Conservation (phyloP, 2,888 invertebrate species). For the Cephus runcator region DNA sequence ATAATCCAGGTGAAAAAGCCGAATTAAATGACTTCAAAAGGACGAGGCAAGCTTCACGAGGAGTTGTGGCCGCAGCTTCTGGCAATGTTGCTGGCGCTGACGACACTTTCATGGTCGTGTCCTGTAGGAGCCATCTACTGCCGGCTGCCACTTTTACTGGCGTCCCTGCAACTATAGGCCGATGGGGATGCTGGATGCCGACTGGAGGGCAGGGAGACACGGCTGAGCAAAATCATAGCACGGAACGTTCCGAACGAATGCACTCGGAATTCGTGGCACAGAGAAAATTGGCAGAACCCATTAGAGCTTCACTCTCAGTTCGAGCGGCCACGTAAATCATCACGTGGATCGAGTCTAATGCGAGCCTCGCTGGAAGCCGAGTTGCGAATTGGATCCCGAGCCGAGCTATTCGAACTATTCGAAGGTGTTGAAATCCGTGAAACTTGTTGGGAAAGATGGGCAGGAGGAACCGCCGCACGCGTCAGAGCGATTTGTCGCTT, state of each 20-base stretch:
- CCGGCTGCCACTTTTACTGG: not conserved
- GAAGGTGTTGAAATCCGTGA: not conserved
- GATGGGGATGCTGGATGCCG: not conserved
- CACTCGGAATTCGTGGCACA: not conserved
- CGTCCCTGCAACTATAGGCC: not conserved
- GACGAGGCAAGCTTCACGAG: not conserved
- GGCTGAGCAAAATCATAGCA: not conserved
- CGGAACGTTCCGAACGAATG: not conserved
- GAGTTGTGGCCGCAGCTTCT: not conserved
- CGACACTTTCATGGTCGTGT: not conserved
- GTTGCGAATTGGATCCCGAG: not conserved
- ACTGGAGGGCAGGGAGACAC: not conserved
- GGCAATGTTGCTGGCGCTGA: not conserved
- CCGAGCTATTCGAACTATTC: not conserved
- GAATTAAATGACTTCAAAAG: slow-evolving; percentile 37
- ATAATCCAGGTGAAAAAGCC: slow-evolving; percentile 43
- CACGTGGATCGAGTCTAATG: not conserved
- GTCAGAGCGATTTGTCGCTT: not conserved
- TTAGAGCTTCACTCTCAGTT: not conserved
- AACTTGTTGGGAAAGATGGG: not conserved
- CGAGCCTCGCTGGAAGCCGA: not conserved
- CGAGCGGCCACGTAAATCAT: not conserved
- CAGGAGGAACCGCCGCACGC: not conserved
- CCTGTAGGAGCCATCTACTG: too few species aligned
- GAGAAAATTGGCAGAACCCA: not conserved